Conservation (phyloP, 2,797 vertebrate species). For the Poecilia wingei region DNA sequence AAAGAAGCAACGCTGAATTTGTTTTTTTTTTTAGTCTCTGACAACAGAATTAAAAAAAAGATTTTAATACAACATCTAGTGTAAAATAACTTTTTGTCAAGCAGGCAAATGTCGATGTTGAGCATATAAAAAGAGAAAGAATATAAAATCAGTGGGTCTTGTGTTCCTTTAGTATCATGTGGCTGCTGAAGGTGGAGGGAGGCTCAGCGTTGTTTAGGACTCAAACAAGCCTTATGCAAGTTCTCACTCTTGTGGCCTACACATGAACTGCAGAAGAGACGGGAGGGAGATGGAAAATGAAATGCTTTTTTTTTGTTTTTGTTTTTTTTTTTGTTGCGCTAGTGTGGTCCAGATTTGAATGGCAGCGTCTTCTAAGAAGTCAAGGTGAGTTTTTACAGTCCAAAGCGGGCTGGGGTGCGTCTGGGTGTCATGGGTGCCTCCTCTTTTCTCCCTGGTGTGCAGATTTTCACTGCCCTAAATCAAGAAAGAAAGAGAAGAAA, state of each 20-base stretch:
- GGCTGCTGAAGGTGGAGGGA: slow-evolving; percentile 35
- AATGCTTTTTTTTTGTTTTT: slow-evolving; percentile 3
- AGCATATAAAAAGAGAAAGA: slow-evolving; percentile 32
- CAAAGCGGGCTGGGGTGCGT: slow-evolving; percentile 92
- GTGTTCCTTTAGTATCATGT: slow-evolving; percentile 38
- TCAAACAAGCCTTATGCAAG: slow-evolving; percentile 80
- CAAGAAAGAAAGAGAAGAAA: not conserved
- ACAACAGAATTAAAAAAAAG: slow-evolving; percentile 40
- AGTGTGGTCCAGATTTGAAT: slow-evolving; percentile 21
- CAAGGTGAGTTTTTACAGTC: slow-evolving; percentile 78
- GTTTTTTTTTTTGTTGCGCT: not conserved
- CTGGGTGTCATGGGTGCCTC: slow-evolving; percentile 92
- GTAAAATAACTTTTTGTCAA: slow-evolving; percentile 36
- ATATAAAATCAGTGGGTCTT: slow-evolving; percentile 22
- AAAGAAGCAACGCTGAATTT: slow-evolving; percentile 44
- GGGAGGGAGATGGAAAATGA: slow-evolving; percentile 13
- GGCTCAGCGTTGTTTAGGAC: slow-evolving; percentile 18
- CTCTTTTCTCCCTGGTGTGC: slow-evolving; percentile 92
- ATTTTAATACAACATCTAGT: slow-evolving; percentile 23
- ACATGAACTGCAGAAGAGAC: slow-evolving; percentile 66
- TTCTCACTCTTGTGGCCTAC: slow-evolving; percentile 84
- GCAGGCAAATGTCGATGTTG: slow-evolving; percentile 35
- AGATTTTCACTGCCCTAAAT: slow-evolving; percentile 90
- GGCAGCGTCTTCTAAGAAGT: not conserved
- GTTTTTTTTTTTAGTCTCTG: slow-evolving; percentile 23